Conservation (phyloP, 2,797 vertebrate genomes). For the Phyllotis vaccarum region DNA sequence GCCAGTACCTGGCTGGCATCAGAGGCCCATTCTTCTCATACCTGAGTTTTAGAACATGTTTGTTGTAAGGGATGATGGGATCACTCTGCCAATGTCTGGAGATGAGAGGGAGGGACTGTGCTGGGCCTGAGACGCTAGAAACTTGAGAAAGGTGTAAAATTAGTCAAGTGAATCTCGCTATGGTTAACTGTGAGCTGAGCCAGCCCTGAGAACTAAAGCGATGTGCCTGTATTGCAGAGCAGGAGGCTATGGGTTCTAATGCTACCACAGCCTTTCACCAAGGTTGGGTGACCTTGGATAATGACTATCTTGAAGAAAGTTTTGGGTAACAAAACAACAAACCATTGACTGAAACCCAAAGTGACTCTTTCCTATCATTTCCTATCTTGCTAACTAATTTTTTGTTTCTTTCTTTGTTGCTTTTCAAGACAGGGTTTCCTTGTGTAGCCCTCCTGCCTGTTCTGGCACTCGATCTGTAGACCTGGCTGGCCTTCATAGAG, state of each 20-base stretch:
- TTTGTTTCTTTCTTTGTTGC: not conserved
- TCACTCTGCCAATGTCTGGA: slow-evolving; percentile 36
- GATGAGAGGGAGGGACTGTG: slow-evolving; percentile 32
- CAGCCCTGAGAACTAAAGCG: not conserved
- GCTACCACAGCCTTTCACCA: not conserved
- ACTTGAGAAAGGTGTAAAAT: slow-evolving; percentile 71
- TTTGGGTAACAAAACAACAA: not conserved
- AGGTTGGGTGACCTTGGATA: not conserved
- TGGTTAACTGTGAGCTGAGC: not conserved
- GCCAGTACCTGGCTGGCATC: not conserved
- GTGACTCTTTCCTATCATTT: not conserved
- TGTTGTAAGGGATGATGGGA: not conserved
- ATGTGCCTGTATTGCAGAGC: not conserved
- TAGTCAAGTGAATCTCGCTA: slow-evolving; percentile 12
- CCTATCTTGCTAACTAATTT: not conserved
- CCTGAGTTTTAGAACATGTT: slow-evolving; percentile 10
- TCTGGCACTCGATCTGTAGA: not conserved
- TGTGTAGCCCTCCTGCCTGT: not conserved
- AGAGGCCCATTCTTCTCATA: not conserved
- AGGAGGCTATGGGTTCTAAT: not conserved
- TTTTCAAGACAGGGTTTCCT: not conserved
- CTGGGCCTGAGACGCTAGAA: slow-evolving; percentile 31
- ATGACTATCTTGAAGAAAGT: not conserved
- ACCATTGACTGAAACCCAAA: not conserved
- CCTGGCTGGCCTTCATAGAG: not conserved